phyloP scores from a whole-genome alignment of 1,140 invertebrate species.

The Phocides pigmalion region DNA sequence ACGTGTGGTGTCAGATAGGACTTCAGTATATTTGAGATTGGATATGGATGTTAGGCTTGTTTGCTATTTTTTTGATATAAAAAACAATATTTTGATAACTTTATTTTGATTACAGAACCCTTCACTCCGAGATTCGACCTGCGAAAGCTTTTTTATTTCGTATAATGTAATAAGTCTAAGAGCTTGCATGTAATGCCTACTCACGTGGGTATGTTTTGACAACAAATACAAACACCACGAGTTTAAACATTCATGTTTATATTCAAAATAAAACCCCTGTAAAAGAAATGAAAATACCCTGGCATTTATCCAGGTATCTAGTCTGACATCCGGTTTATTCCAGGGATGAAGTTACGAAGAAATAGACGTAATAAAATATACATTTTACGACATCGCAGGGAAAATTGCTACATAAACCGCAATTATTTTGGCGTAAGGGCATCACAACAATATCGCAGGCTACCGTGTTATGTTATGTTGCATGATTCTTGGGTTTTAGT shows the following conservation, averaged over 20 bases:
- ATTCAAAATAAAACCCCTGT: conserved; percentile 27
- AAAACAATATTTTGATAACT: not conserved
- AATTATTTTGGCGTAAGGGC: conserved; percentile 62
- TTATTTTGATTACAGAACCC: too few relatives aligned
- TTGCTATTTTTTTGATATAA: not conserved
- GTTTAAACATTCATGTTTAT: conserved; percentile 24
- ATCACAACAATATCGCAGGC: conserved; percentile 42
- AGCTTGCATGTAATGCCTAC: not conserved
- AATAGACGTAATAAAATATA: conserved; percentile 60
- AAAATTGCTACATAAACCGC: conserved; percentile 66
- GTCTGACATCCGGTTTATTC: conserved; percentile 40
- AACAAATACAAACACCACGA: conserved; percentile 3
- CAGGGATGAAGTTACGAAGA: conserved; percentile 49
- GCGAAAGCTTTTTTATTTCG: too few relatives aligned
- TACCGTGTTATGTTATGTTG: conserved; percentile 39
- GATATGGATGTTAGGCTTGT: too few relatives aligned
- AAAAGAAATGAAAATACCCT: conserved; percentile 29
- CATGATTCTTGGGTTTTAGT: conserved; percentile 27
- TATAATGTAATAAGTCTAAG: not conserved
- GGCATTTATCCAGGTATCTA: conserved; percentile 30
- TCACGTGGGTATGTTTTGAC: not conserved
- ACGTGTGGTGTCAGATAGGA: too few relatives aligned
- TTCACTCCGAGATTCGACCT: too few relatives aligned
- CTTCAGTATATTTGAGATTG: too few relatives aligned
- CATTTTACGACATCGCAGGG: conserved; percentile 57